Evolutionary conservation across 2,888 invertebrate genomes (phyloP), one percentile per base, ranked within the genome.

Genomic region (Kuschelorhynchus macadamiae): DNA sequence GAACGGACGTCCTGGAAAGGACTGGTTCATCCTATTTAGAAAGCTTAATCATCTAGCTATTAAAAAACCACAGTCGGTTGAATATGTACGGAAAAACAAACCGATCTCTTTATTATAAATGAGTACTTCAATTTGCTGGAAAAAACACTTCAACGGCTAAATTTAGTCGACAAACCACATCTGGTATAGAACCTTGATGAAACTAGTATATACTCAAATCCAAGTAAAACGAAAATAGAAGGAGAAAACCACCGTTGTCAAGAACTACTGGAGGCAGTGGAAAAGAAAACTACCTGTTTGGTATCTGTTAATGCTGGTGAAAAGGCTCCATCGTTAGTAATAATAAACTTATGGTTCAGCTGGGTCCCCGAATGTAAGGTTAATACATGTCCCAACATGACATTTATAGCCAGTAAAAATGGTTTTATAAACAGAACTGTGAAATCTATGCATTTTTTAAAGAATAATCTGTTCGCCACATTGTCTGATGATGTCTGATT

Each of bases 181-280:
- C 25, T 18, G n/a, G 42, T 61, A 11, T 61, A 52, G 52, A 61
- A 61, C 36, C 46, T 52, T n/a, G 42, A 60, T 36, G 36, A 49
- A 16, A 57, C 57, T 18, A 32, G 32, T 32, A 47, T 46, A 18
- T 32, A 32, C 32, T 46, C 57, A 2, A 46, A 57, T 41, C 46
- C 57, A 8, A 46, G 46, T 47, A 57, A 14, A 30, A 57, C 46
- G 2, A 61, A 61, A 61, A 52, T 60, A 17, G 52, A 39, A 8
- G 36, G 49, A 30, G 33, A 33, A 36, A 60, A 60, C 12, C 9
- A 33, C 30, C 60, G 9, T 47, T n/a, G 8, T 49, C 49, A 20
- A 12, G 49, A 21, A 49, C 41, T 12, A 47, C 49, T 25, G 41
- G 50, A 12, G 47, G 36, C 21, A 21, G n/a, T n/a, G n/a, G n/a